Conservation (phyloP, 1,140 invertebrate species). For the Ericerus pela region DNA sequence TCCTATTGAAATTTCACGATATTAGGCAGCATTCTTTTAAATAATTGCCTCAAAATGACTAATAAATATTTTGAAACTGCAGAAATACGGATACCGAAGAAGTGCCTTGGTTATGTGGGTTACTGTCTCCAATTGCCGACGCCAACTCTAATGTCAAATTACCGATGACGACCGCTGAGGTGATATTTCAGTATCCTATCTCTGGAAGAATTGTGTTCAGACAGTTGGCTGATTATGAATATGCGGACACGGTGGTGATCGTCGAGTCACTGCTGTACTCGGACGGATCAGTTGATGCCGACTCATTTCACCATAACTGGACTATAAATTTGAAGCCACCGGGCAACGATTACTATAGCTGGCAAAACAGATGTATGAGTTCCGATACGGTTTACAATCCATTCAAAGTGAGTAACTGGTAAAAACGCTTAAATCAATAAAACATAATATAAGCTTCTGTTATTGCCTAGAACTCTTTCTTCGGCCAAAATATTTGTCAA, state of each 20-base stretch:
- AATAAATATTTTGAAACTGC: neutral
- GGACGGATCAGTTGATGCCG: constrained; percentile 66
- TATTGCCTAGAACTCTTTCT: too few species aligned
- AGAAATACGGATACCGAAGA: constrained; percentile 31
- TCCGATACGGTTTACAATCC: constrained; percentile 69
- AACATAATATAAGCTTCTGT: too few species aligned
- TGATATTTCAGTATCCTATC: constrained; percentile 40
- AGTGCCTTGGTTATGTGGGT: constrained; percentile 52
- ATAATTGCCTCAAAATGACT: too few species aligned
- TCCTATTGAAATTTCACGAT: neutral
- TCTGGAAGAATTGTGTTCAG: constrained; percentile 52
- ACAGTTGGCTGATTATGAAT: constrained; percentile 61
- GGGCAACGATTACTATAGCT: constrained; percentile 81
- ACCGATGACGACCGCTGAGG: constrained; percentile 53
- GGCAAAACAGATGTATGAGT: constrained; percentile 68
- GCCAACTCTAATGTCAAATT: constrained; percentile 46
- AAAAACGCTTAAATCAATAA: too few species aligned
- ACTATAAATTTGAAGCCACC: constrained; percentile 42
- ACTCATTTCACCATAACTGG: constrained; percentile 47
- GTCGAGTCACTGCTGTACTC: constrained; percentile 57
- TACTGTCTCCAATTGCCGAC: constrained; percentile 40
- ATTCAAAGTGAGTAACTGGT: constrained; percentile 40
- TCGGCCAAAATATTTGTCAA: too few species aligned
- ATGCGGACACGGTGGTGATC: constrained; percentile 64
- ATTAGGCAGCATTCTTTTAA: too few species aligned